A percentile compares a stretch with the other conserved stretches of the same genome.
phyloP scores from a whole-genome alignment of 2,888 invertebrate genomes.

The Trissolcus brochymenae region DNA sequence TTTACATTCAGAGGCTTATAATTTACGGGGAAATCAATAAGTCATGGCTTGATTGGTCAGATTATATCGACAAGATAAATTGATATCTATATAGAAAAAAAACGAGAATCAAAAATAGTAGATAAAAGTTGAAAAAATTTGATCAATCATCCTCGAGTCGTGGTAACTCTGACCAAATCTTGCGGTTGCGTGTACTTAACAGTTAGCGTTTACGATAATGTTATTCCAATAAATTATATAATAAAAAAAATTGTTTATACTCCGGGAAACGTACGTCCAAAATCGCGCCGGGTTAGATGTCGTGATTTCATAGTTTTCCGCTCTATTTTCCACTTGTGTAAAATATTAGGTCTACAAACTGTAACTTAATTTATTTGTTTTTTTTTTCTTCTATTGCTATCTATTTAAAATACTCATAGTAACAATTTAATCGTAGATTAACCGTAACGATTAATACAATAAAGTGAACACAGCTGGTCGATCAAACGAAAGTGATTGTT shows the following conservation, averaged over 20 bases:
- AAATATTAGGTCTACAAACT: constrained; percentile 43
- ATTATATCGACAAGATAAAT: neutral
- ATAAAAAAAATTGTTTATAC: neutral
- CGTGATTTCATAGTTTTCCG: neutral
- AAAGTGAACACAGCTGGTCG: constrained; percentile 32
- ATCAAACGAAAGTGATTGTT: constrained; percentile 33
- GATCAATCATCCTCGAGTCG: constrained; percentile 5
- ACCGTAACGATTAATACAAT: constrained; percentile 44
- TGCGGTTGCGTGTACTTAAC: constrained; percentile 13
- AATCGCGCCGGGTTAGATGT: constrained; percentile 10
- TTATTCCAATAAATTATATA: constrained; percentile 1
- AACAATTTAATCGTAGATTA: constrained; percentile 30
- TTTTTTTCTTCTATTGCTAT: constrained; percentile 24
- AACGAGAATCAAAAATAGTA: neutral
- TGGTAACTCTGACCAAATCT: constrained; percentile 10
- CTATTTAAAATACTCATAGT: constrained; percentile 47
- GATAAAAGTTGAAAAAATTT: neutral
- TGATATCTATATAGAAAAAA: neutral
- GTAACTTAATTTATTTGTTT: constrained; percentile 41
- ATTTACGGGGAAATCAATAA: neutral
- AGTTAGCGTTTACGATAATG: constrained; percentile 2
- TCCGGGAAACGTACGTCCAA: neutral
- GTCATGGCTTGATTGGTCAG: constrained; percentile 1
- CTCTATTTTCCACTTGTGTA: constrained; percentile 18
- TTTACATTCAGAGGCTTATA: constrained; percentile 10